Conservation (phyloP, 2,888 invertebrate species). For the Diloba caeruleocephala region DNA sequence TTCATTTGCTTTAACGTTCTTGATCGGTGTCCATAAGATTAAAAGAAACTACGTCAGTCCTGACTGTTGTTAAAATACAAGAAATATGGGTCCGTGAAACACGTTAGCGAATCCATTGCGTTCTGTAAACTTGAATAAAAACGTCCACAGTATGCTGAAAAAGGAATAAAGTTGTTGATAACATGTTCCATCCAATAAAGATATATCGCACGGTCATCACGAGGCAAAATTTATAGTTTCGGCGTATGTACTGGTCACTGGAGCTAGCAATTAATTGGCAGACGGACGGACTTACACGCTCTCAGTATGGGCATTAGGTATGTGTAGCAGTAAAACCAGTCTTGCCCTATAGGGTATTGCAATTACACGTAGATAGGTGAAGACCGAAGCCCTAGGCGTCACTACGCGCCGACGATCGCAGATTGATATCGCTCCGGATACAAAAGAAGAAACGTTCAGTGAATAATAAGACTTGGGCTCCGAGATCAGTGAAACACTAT, state of each 20-base stretch:
- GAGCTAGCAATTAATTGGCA: slow-evolving; percentile 78
- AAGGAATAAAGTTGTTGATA: slow-evolving; percentile 53
- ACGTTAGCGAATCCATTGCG: slow-evolving; percentile 29
- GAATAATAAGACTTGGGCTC: slow-evolving; percentile 78
- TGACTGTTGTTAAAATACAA: slow-evolving; percentile 21
- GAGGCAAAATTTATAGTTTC: slow-evolving; percentile 71
- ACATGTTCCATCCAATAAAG: slow-evolving; percentile 59
- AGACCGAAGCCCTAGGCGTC: slow-evolving; percentile 75
- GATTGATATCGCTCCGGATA: slow-evolving; percentile 83
- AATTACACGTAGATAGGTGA: slow-evolving; percentile 79
- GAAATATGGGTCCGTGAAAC: slow-evolving; percentile 33
- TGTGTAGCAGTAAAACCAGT: slow-evolving; percentile 75
- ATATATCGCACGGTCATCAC: slow-evolving; percentile 62
- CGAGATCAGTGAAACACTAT: slow-evolving; percentile 38
- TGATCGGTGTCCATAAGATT: slow-evolving; percentile 10
- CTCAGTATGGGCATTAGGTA: slow-evolving; percentile 77
- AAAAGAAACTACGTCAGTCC: slow-evolving; percentile 11
- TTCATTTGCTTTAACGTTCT: slow-evolving; percentile 13
- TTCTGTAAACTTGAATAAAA: slow-evolving; percentile 48
- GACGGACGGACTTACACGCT: slow-evolving; percentile 70
- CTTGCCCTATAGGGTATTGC: slow-evolving; percentile 76
- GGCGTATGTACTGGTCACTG: slow-evolving; percentile 62
- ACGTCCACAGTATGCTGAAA: slow-evolving; percentile 43
- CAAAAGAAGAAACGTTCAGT: slow-evolving; percentile 81
- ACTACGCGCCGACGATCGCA: slow-evolving; percentile 73